Percentiles rank a stretch among this genome's conserved stretches.
phyloP scores from a whole-genome alignment of 53 echinoderm and acorn worm genomes.

The Echinometra lucunter region DNA sequence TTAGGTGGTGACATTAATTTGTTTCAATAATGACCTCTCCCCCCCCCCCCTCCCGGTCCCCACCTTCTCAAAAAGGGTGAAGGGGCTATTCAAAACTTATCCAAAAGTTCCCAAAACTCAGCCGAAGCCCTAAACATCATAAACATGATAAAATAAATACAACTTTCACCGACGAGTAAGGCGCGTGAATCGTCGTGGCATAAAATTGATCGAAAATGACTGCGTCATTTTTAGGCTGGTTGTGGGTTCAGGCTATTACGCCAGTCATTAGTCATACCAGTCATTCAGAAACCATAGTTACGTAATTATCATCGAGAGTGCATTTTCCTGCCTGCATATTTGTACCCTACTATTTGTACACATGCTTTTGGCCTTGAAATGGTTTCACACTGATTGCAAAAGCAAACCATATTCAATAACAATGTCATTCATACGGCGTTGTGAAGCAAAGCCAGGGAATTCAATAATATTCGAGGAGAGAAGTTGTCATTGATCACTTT shows the following conservation, averaged over 20 bases:
- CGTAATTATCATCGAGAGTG: neutral
- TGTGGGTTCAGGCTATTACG: neutral
- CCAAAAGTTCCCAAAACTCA: no score
- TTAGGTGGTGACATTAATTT: no score
- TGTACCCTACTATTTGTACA: neutral
- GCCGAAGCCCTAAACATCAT: no score
- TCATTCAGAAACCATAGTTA: constrained; percentile 17
- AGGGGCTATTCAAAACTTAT: no score
- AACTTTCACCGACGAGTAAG: no score
- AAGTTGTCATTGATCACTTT: neutral
- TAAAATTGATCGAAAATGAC: neutral
- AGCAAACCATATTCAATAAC: neutral
- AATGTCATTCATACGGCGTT: neutral
- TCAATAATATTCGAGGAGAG: no score
- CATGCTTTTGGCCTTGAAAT: neutral
- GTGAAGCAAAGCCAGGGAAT: neutral
- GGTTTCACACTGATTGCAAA: neutral
- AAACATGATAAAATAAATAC: no score
- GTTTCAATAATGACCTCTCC: no score
- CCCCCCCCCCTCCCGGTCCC: no score
- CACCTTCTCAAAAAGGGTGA: no score
- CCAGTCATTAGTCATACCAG: neutral
- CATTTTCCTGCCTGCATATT: neutral
- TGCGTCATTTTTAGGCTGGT: neutral
- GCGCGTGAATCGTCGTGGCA: no score